Evolutionary conservation across 2,113 vertebrate species (phyloP), one percentile per base, ranked within the genome.

Genomic region (Oncorhynchus gorbuscha): DNA sequence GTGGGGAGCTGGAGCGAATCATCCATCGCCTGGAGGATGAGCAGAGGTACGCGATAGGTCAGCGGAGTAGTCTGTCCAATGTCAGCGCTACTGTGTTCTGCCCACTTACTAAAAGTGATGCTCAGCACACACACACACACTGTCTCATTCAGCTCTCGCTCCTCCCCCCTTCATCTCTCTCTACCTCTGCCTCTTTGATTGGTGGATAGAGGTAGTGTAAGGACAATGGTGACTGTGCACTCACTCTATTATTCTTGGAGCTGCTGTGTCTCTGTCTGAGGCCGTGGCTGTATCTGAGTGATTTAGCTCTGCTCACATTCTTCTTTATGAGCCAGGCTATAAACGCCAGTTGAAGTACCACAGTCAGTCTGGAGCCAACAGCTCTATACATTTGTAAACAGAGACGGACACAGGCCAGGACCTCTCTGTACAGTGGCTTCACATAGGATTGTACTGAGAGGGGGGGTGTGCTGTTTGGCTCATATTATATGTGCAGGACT

Each of bases 21-120:
- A 98, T 99, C 73, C 93, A 94, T 1, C 94, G 96, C n/a, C 89
- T 99, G 13, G 98, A 99, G 88, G 96, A 98, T 76, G 97, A 99
- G 28, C 98, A 98, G 90, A 95, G 96, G 98, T 99, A 65, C 70
- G 62, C 4, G 26, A 30, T 51, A 20, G 48, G 55, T n/a, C 6
- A 24, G 8, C 58, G 20, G 48, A 28, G 13, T 5, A 35, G 24
- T 66, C 66, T 3, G 5, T 49, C 68, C 73, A 69, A 32, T 45
- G 39, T 45, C 39, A 45, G 39, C 39, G 2, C 39, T 45, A 45
- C 12, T 14, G 3, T 18, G 20, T 16, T 3, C 69, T 22, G 26
- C 1, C 66, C 70, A 62, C 71, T 48, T 69, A 35, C 48, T 32
- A 7, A 26, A 8, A 0, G 14, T 8, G 67, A 39, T 20, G 32